These are phyloP conservation scores for Tricholauxania praeusta DNA, from an alignment of 2,888 invertebrate genomes.

Conservation along the genomic window DNA sequence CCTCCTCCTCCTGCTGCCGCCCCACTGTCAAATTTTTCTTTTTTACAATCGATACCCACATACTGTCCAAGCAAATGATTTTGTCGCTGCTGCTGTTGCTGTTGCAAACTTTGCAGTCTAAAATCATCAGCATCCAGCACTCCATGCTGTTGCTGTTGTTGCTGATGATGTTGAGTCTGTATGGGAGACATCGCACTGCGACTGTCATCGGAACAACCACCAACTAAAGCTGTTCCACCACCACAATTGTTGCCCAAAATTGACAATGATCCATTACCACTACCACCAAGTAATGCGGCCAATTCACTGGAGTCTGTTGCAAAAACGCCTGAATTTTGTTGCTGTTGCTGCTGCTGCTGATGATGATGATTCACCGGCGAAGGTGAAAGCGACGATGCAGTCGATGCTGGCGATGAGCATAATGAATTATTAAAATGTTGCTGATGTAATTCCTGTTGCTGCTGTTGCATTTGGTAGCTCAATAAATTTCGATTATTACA, in stretches of 20 bases:
- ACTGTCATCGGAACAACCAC: slow-evolving; percentile 40
- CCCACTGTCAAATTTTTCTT: slow-evolving; percentile 59
- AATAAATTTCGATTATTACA: slow-evolving; percentile 38
- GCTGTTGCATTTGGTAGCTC: slow-evolving; percentile 43
- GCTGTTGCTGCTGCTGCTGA: slow-evolving; percentile 47
- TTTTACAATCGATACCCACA: slow-evolving; percentile 63
- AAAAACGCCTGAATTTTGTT: slow-evolving; percentile 49
- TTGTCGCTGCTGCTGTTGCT: slow-evolving; percentile 51
- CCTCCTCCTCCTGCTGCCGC: slow-evolving; percentile 44
- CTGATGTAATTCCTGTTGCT: slow-evolving; percentile 47
- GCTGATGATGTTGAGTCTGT: slow-evolving; percentile 50
- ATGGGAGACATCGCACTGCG: slow-evolving; percentile 46
- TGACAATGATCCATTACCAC: slow-evolving; percentile 55
- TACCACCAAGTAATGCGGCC: slow-evolving; percentile 59
- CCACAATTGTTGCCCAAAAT: slow-evolving; percentile 52
- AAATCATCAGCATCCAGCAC: slow-evolving; percentile 21
- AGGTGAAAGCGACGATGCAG: slow-evolving; percentile 63
- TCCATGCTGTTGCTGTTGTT: slow-evolving; percentile 49
- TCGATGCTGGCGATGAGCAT: slow-evolving; percentile 64
- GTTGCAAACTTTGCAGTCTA: slow-evolving; percentile 50
- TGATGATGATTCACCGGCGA: slow-evolving; percentile 56
- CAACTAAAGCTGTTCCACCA: slow-evolving; percentile 40
- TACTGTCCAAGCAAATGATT: slow-evolving; percentile 52
- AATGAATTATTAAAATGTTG: slow-evolving; percentile 61
- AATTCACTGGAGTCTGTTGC: slow-evolving; percentile 57